These are phyloP conservation scores for Sarcophaga rosellei DNA, from an alignment of 2,888 invertebrate genomes.

Conservation along the genomic window DNA sequence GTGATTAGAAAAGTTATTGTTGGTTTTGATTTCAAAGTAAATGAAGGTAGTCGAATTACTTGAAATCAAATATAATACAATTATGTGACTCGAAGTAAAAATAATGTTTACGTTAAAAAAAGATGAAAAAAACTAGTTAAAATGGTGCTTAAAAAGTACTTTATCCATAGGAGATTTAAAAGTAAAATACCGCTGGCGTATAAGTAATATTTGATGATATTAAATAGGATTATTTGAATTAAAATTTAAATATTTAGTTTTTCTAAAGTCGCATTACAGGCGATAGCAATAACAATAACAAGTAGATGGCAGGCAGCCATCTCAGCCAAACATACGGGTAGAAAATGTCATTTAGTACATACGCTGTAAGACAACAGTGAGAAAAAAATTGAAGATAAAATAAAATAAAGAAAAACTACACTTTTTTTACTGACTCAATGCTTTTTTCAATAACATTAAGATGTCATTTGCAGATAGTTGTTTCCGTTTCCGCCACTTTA, in stretches of 20 bases:
- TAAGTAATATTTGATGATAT: not conserved
- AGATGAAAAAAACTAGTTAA: not conserved
- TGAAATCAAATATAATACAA: slow-evolving; percentile 24
- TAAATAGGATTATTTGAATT: not conserved
- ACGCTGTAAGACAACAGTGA: slow-evolving; percentile 2
- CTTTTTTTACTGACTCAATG: slow-evolving; percentile 67
- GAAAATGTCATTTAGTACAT: slow-evolving; percentile 61
- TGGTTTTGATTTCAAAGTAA: slow-evolving; percentile 19
- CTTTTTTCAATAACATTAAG: slow-evolving; percentile 70
- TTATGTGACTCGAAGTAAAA: not conserved
- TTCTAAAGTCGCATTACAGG: not conserved
- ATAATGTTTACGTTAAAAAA: not conserved
- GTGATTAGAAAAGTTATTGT: not conserved
- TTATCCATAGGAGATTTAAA: no score
- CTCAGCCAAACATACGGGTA: slow-evolving; percentile 35
- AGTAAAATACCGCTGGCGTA: not conserved
- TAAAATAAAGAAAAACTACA: slow-evolving; percentile 13
- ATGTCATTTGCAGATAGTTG: slow-evolving; percentile 70
- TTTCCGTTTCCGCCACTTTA: slow-evolving; percentile 69
- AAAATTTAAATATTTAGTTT: slow-evolving; percentile 46
- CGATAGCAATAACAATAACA: not conserved
- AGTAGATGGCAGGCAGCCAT: slow-evolving; percentile 51
- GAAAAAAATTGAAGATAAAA: slow-evolving; percentile 16
- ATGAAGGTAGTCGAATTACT: not conserved
- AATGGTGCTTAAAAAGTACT: not conserved